Percentiles rank a stretch among this genome's conserved stretches.
Evolutionary conservation across 2,888 invertebrate species (phyloP).

Genomic region (Lochmaea capreae): DNA sequence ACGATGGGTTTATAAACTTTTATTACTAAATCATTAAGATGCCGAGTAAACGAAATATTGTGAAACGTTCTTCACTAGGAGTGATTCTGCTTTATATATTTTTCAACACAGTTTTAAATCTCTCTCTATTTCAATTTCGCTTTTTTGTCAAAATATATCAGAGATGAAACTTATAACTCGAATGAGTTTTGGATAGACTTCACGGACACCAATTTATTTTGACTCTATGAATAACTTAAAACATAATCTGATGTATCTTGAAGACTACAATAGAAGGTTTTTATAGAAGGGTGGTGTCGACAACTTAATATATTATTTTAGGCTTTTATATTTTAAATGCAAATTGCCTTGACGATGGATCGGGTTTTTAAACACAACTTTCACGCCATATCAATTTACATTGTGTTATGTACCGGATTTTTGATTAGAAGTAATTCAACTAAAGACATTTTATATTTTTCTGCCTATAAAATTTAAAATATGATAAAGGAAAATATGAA

Average conservation of each 20-base stretch:
- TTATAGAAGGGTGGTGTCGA: slow-evolving; percentile 40
- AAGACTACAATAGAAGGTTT: slow-evolving; percentile 42
- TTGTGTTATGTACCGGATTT: not conserved
- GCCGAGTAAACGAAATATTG: too few species aligned
- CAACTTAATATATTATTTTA: slow-evolving; percentile 44
- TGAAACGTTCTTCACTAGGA: not conserved
- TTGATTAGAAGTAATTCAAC: not conserved
- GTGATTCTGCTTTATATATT: not conserved
- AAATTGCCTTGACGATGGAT: slow-evolving; percentile 14
- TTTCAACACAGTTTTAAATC: not conserved
- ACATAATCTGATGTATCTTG: slow-evolving; percentile 42
- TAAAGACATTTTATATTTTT: not conserved
- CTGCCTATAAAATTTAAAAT: too few species aligned
- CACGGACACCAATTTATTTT: slow-evolving; percentile 39
- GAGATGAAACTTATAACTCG: slow-evolving; percentile 34
- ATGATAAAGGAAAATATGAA: too few species aligned
- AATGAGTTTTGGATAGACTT: slow-evolving; percentile 37
- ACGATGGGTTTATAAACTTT: too few species aligned
- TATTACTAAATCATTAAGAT: too few species aligned
- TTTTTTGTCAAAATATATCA: slow-evolving; percentile 38
- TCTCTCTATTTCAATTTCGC: slow-evolving; percentile 32
- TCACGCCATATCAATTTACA: too few species aligned
- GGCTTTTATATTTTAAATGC: slow-evolving; percentile 37
- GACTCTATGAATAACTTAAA: slow-evolving; percentile 42
- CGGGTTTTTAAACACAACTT: not conserved